These are phyloP conservation scores for Pachyrhynchus sulphureomaculatus DNA, from an alignment of 1,140 invertebrate genomes.

Conservation along the genomic window DNA sequence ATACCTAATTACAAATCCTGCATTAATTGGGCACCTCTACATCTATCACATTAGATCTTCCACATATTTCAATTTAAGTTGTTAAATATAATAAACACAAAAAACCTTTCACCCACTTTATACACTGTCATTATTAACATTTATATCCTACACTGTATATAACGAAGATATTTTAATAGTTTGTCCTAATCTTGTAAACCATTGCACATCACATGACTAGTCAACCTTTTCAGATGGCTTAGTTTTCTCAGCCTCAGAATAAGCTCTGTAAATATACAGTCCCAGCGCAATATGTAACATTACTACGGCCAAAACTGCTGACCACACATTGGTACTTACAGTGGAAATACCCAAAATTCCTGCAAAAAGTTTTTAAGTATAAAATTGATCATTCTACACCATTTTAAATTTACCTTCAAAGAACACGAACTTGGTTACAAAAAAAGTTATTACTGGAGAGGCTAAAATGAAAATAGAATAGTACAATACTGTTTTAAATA, in stretches of 20 bases:
- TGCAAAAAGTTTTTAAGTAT: constrained; percentile 52
- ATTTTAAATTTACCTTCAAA: constrained; percentile 56
- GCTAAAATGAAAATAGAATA: constrained; percentile 65
- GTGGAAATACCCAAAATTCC: constrained; percentile 58
- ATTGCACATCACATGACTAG: constrained; percentile 31
- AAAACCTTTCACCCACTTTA: neutral
- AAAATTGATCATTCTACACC: neutral
- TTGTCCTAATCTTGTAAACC: neutral
- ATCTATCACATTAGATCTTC: no score
- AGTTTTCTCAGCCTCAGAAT: constrained; percentile 57
- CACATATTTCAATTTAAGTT: no score
- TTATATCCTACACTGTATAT: neutral
- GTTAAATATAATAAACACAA: no score
- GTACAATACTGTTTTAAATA: constrained; percentile 63
- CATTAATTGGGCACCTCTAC: no score
- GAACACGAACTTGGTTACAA: constrained; percentile 58
- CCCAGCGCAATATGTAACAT: constrained; percentile 71
- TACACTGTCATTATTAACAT: neutral
- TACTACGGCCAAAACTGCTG: constrained; percentile 69
- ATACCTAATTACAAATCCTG: no score
- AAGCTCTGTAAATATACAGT: constrained; percentile 75
- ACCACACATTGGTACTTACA: constrained; percentile 70
- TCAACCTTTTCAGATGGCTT: constrained; percentile 42
- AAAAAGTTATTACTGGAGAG: constrained; percentile 63
- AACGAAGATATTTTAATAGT: neutral